Evolutionary conservation across 2,888 invertebrate genomes (phyloP).

Genomic region (Ligdia adustata): DNA sequence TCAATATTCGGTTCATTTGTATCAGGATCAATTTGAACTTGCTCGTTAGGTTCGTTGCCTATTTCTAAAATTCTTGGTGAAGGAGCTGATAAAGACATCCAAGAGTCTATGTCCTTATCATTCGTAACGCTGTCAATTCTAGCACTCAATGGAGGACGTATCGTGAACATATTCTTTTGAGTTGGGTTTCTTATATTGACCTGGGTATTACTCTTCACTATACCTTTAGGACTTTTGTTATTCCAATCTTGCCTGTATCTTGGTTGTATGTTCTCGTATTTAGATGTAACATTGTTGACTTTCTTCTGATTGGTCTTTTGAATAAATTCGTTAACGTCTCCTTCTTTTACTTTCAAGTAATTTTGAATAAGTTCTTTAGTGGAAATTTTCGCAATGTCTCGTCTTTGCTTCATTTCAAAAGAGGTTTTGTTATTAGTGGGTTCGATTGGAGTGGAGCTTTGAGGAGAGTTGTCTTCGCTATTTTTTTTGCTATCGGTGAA

Average conservation of each 20-base stretch:
- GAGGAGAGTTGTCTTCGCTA: conserved; percentile 42
- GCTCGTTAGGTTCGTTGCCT: conserved; percentile 35
- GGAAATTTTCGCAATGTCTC: conserved; percentile 69
- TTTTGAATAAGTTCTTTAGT: conserved; percentile 77
- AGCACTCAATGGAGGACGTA: conserved; percentile 63
- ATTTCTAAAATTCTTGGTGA: conserved; percentile 62
- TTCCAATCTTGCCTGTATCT: conserved; percentile 64
- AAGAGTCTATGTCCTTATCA: conserved; percentile 78
- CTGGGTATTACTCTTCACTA: conserved; percentile 44
- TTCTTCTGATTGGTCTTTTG: conserved; percentile 58
- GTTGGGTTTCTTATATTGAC: conserved; percentile 55
- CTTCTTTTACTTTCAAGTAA: conserved; percentile 75
- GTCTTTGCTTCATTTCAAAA: conserved; percentile 48
- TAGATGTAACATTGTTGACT: conserved; percentile 46
- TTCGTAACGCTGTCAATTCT: conserved; percentile 71
- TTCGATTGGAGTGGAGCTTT: conserved; percentile 40
- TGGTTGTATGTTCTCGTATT: conserved; percentile 46
- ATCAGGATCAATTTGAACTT: conserved; percentile 30
- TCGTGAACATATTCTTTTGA: conserved; percentile 58
- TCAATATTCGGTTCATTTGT: conserved; percentile 21
- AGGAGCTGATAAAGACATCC: conserved; percentile 76
- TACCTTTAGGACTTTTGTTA: conserved; percentile 52
- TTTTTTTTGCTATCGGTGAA: conserved; percentile 50
- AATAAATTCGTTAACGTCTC: conserved; percentile 55
- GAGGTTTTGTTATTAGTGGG: conserved; percentile 49